phyloP scores from a whole-genome alignment of 2,113 vertebrate species.

The Corythoichthys haematopterus region DNA sequence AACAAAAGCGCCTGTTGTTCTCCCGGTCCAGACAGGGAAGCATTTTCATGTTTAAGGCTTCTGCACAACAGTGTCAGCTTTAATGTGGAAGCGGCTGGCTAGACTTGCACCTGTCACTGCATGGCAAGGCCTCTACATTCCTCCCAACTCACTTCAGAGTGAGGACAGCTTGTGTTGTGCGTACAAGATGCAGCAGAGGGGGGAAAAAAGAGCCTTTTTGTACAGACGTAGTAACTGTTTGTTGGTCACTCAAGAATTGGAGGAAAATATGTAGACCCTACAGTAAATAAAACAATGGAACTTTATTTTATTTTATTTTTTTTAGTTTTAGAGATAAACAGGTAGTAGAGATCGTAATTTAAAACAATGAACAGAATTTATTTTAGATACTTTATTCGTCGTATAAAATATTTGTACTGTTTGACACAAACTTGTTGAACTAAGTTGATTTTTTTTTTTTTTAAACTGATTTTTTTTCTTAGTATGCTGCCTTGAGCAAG shows the following conservation, averaged over 20 bases:
- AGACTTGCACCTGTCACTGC: conserved; percentile 33
- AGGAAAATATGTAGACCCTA: neutral
- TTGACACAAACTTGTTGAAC: no score
- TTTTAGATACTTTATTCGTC: no score
- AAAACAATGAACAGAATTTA: no score
- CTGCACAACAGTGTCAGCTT: conserved; percentile 21
- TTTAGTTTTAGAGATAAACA: neutral
- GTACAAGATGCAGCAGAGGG: neutral
- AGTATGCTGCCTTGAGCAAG: no score
- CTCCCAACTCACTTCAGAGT: conserved; percentile 24
- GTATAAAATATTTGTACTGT: no score
- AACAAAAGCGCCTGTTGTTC: conserved; percentile 32
- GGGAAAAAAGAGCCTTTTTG: neutral
- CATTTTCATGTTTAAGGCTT: conserved; percentile 19
- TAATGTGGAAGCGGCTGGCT: conserved; percentile 4
- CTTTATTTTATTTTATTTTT: neutral
- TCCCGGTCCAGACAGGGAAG: conserved; percentile 19
- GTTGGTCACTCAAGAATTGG: neutral
- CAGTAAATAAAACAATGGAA: no score
- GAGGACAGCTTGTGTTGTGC: conserved; percentile 1
- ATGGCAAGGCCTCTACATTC: conserved; percentile 2
- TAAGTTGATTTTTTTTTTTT: no score
- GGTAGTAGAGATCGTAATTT: no score
- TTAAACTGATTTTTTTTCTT: no score
- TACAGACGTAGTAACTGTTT: neutral